These are phyloP conservation scores for Benitochromis conjunctus DNA, from an alignment of 2,113 vertebrate species.

Conservation along the genomic window DNA sequence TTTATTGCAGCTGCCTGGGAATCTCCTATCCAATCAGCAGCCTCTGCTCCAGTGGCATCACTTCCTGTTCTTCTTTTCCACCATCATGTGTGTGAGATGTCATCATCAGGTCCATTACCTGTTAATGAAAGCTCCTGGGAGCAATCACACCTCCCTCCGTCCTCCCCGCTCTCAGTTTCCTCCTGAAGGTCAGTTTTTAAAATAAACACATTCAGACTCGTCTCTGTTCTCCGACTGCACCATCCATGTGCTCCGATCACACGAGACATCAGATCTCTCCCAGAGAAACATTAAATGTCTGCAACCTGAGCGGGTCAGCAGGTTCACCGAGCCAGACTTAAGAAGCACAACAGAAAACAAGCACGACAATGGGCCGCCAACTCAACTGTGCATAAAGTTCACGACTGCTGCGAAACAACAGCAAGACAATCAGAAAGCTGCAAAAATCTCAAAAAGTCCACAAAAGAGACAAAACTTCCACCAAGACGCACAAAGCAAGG, in stretches of 20 bases:
- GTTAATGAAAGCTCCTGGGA: constrained; percentile 17
- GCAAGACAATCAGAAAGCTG: background rate
- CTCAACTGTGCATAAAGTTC: background rate
- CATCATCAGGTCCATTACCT: constrained; percentile 32
- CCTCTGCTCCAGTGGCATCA: constrained; percentile 34
- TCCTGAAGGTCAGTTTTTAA: background rate
- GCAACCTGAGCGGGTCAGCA: background rate
- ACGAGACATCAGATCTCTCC: background rate
- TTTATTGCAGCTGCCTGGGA: constrained; percentile 54
- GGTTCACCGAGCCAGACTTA: background rate
- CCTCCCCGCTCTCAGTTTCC: background rate
- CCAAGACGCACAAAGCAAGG: background rate
- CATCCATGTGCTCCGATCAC: background rate
- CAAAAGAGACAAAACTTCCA: background rate
- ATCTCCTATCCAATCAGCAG: constrained; percentile 34
- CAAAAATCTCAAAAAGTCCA: no score
- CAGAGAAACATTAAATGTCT: background rate
- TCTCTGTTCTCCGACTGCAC: background rate
- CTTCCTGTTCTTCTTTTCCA: constrained; percentile 16
- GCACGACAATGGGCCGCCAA: no score
- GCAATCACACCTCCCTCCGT: background rate
- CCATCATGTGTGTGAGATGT: background rate
- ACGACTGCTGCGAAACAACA: background rate
- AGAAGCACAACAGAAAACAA: background rate
- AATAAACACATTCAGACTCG: background rate